A percentile compares a stretch with the other conserved stretches of the same genome.
Conservation (phyloP, 2,797 vertebrate genomes). For the Lacerta agilis region DNA sequence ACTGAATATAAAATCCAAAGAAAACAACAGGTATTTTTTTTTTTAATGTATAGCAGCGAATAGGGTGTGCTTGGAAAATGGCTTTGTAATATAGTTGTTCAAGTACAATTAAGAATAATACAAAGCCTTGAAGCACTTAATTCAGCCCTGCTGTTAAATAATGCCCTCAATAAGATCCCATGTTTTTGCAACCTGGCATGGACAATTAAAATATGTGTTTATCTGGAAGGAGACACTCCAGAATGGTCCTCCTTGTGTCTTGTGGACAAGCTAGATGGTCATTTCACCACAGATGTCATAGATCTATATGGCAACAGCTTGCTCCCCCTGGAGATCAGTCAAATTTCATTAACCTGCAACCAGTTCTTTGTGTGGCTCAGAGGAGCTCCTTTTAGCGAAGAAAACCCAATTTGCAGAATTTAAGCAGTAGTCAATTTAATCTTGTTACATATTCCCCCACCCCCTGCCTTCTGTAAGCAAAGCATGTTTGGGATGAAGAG, state of each 20-base stretch:
- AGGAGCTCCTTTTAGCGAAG: slow-evolving; percentile 26
- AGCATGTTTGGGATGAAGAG: slow-evolving; percentile 28
- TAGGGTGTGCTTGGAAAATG: neutral
- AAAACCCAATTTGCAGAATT: slow-evolving; percentile 46
- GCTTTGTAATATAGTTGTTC: slow-evolving; percentile 17
- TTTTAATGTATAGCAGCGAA: neutral
- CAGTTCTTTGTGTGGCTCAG: slow-evolving; percentile 43
- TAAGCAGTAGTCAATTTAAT: slow-evolving; percentile 36
- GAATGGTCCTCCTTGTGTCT: slow-evolving; percentile 22
- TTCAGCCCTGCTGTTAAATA: slow-evolving; percentile 1
- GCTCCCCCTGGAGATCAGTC: slow-evolving; percentile 60
- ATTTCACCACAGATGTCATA: slow-evolving; percentile 53
- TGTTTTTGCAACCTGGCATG: slow-evolving; percentile 36
- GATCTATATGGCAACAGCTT: slow-evolving; percentile 52
- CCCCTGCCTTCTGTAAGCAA: slow-evolving; percentile 36
- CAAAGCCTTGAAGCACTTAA: neutral
- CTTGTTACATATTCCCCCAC: slow-evolving; percentile 47
- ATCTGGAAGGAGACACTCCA: slow-evolving; percentile 9
- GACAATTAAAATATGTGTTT: neutral
- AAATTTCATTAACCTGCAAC: slow-evolving; percentile 64
- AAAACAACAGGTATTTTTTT: slow-evolving; percentile 1
- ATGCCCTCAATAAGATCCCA: neutral
- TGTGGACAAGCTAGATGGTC: slow-evolving; percentile 37
- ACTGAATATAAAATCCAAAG: slow-evolving; percentile 29
- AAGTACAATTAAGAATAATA: slow-evolving; percentile 25